Conservation (phyloP, 2,888 invertebrate species). For the Drosophila longiperda region DNA sequence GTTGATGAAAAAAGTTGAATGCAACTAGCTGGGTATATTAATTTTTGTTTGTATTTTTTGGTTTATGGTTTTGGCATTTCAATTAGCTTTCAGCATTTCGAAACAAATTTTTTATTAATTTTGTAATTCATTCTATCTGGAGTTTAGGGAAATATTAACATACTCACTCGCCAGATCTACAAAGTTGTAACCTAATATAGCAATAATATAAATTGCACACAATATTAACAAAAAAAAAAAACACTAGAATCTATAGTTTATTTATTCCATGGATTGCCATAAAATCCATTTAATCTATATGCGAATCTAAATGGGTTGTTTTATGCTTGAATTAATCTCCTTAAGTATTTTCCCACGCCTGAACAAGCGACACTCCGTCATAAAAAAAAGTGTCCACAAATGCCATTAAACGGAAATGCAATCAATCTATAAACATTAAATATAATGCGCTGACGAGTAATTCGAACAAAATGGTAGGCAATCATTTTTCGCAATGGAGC, state of each 20-base stretch:
- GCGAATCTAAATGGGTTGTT: conserved; percentile 3
- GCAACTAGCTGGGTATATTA: conserved; percentile 44
- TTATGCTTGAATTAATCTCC: conserved; percentile 9
- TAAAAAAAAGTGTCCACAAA: conserved; percentile 12
- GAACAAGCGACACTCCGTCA: conserved; percentile 7
- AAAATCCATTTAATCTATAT: conserved; percentile 2
- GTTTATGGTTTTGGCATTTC: conserved; percentile 17
- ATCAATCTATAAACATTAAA: conserved; percentile 30
- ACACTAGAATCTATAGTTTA: not conserved
- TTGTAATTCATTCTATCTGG: not conserved
- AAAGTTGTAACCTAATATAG: not conserved
- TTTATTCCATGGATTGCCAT: not conserved
- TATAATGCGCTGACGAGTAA: conserved; percentile 2
- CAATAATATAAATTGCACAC: not conserved
- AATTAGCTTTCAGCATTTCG: conserved; percentile 16
- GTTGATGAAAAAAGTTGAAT: conserved; percentile 38
- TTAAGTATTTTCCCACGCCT: conserved; percentile 22
- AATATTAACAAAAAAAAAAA: not conserved
- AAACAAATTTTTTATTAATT: not conserved
- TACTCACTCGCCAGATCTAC: not conserved
- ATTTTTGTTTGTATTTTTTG: conserved; percentile 15
- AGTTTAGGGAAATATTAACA: not conserved
- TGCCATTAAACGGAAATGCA: conserved; percentile 17
- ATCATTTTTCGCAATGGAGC: conserved; percentile 14
- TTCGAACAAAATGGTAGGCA: conserved; percentile 8